Evolutionary conservation across 1,140 invertebrate species (phyloP), one percentile per base, ranked within the genome.

Genomic region (Diorhabda elongata): DNA sequence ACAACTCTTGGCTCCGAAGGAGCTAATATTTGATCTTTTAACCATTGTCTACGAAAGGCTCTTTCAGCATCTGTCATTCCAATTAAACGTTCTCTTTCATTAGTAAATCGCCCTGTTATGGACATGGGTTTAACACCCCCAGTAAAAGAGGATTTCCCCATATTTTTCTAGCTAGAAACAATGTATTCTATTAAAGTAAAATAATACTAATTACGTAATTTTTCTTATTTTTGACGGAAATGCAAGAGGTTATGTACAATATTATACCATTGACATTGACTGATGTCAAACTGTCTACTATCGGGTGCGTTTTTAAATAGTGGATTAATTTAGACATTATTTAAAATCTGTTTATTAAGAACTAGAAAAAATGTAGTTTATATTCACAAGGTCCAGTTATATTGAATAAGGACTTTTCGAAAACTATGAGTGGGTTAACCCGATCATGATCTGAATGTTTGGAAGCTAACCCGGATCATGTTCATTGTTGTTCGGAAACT

Each of bases 41-140:
- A 72, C 88, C 89, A 96, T 78, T 94, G 87, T 72, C 88, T 89
- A 68, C 94, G 86, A 87, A 90, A 95, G 59, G 87, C 87, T 73
- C 93, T 85, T 83, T 95, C 93, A n/a, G 87, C 89, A 77, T 90
- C 83, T 4, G 88, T 89, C 92, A 95, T 96, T 66, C 92, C 92
- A 61, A 88, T 75, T 42, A 92, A 83, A 78, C 94, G 86, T 82
- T 95, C 90, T 70, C 92, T 84, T 83, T 94, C 90, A 1, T 79
- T 79, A 11, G 82, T 85, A 81, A 92, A 85, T 66, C 92, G 89
- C 2, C 92, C 92, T 69, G 84, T 84, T 74, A 96, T 91, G 66
- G 81, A 74, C 86, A 95, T 91, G 45, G 90, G 87, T 78, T 86
- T 87, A 0, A 87, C 85, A 69, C 88, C 89, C 26, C 84, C 85